phyloP scores from a whole-genome alignment of 2,888 invertebrate species.

The Rotaria magnacalcarata region DNA sequence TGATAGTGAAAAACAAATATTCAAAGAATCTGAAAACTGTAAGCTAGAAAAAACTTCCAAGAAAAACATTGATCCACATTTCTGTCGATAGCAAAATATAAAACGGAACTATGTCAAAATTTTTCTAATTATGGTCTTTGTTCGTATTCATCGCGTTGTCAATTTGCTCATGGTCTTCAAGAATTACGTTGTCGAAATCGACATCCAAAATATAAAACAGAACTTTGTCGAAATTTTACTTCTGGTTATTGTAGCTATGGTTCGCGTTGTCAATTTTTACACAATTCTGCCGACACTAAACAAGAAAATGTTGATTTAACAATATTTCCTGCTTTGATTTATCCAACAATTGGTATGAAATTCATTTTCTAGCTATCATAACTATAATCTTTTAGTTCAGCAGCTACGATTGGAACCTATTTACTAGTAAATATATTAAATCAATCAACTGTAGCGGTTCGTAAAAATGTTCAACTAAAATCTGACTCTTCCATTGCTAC shows the following conservation, averaged over 20 bases:
- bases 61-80: neutral
- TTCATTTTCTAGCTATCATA: too few species aligned
- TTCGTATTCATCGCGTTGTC: neutral
- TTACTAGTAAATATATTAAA: neutral
- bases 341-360: neutral
- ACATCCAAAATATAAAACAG: conserved; percentile 32
- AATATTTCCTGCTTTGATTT: neutral
- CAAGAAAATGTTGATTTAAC: too few species aligned
- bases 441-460: neutral
- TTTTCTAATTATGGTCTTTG: neutral
- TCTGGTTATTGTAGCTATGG: conserved; percentile 2
- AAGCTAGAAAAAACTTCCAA: too few species aligned
- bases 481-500: too few species aligned
- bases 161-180: neutral
- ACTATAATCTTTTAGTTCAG: neutral
- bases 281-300: neutral
- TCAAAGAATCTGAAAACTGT: neutral
- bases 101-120: conserved; percentile 30
- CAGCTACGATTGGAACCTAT: neutral
- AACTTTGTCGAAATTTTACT: conserved; percentile 8
- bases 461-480: too few species aligned
- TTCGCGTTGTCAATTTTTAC: neutral
- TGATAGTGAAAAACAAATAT: neutral
- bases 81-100: neutral
- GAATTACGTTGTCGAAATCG: neutral